Evolutionary conservation across 2,113 vertebrate genomes (phyloP).

Genomic region (Brevimyrus niger): DNA sequence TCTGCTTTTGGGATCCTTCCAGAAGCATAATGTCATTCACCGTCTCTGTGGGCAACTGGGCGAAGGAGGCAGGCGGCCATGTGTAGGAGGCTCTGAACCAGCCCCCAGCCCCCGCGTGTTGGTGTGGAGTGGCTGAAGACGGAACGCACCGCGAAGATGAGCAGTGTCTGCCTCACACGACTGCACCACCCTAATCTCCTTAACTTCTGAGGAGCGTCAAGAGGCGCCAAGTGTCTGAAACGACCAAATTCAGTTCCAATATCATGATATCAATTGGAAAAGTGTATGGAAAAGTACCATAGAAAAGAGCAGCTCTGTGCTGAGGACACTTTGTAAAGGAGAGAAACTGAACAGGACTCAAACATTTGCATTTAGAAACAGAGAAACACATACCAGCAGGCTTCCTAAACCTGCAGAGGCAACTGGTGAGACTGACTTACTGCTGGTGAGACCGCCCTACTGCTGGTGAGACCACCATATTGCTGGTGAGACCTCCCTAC

Average conservation of each 20-base stretch:
- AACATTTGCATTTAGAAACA: not conserved
- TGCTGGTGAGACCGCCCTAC: not conserved
- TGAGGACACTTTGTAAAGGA: not conserved
- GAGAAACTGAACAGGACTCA: not conserved
- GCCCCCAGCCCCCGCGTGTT: conserved; percentile 18
- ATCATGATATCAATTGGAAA: not conserved
- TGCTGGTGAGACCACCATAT: too few species aligned
- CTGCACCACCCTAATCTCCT: not conserved
- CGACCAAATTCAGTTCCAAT: not conserved
- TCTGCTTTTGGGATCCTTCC: conserved; percentile 30
- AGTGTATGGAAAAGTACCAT: not conserved
- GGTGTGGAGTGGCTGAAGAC: not conserved
- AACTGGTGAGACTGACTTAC: not conserved
- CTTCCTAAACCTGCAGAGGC: not conserved
- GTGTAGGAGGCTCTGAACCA: conserved; percentile 25
- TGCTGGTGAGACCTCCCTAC: too few species aligned
- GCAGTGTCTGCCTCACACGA: not conserved
- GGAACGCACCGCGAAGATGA: not conserved
- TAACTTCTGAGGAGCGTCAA: not conserved
- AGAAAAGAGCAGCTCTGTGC: not conserved
- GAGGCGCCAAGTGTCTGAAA: not conserved
- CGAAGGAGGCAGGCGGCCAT: conserved; percentile 25
- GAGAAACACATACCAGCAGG: not conserved
- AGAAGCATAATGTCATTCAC: conserved; percentile 30
- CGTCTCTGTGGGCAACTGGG: conserved; percentile 22